Percentiles rank a stretch among this genome's conserved stretches.
Evolutionary conservation across 2,888 invertebrate genomes (phyloP).

Genomic region (Synanthedon tipuliformis): DNA sequence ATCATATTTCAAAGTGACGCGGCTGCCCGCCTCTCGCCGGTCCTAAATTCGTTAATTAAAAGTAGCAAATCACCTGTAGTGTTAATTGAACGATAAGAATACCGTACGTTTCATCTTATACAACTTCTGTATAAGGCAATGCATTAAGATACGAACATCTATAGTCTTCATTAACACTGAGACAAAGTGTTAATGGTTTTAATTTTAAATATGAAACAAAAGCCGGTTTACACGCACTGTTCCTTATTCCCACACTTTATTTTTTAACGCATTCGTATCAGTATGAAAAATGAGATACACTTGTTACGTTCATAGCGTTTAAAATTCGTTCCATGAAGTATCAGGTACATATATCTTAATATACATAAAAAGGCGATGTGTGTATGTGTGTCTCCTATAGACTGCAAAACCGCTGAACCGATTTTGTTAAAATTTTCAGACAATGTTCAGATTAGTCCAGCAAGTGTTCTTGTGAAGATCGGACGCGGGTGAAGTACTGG

Average conservation of each 20-base stretch:
- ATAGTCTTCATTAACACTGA: background rate
- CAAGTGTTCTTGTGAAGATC: no score
- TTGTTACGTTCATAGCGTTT: no score
- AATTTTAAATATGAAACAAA: background rate
- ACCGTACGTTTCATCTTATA: constrained; percentile 4
- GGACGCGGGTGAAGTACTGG: no score
- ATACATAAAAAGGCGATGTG: no score
- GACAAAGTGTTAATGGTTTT: background rate
- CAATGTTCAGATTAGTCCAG: no score
- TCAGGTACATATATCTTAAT: no score
- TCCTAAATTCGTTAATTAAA: background rate
- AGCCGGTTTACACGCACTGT: background rate
- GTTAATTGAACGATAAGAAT: constrained; percentile 3
- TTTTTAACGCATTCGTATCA: no score
- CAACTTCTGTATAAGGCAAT: background rate
- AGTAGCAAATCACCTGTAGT: constrained; percentile 7
- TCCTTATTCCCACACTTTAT: background rate
- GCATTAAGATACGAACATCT: background rate
- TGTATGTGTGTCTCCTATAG: no score
- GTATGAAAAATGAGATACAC: no score
- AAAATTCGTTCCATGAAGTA: no score
- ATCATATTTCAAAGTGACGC: background rate
- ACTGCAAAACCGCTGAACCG: no score
- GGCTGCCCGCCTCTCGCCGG: background rate
- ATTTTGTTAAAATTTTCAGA: no score